Evolutionary conservation across 2,797 vertebrate species (phyloP).

Genomic region (Mormyrops boulengeri): DNA sequence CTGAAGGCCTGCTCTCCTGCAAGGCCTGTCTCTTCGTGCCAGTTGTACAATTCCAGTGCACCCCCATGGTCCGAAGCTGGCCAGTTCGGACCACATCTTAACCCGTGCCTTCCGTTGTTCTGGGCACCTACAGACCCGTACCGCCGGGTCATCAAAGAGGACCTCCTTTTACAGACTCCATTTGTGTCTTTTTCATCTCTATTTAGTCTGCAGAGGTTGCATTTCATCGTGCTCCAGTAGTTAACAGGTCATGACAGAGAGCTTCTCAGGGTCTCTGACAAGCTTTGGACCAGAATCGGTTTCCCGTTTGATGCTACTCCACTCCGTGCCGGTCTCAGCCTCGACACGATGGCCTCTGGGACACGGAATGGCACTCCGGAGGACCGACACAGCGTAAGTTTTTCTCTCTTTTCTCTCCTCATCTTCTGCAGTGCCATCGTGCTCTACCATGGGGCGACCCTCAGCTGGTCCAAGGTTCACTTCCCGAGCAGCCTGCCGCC

Average conservation of each 20-base stretch:
- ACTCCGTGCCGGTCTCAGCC: neutral
- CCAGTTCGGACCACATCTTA: slow-evolving; percentile 45
- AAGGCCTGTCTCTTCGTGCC: neutral
- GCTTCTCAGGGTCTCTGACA: neutral
- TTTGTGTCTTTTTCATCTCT: neutral
- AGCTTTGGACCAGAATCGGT: neutral
- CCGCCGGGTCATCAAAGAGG: neutral
- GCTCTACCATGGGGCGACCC: neutral
- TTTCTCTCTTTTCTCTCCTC: neutral
- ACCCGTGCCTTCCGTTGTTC: neutral
- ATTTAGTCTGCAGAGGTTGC: neutral
- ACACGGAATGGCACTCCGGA: neutral
- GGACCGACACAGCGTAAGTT: neutral
- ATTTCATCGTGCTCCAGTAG: slow-evolving; percentile 1
- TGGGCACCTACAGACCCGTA: neutral
- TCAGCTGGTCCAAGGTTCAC: neutral
- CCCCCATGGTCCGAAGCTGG: slow-evolving; percentile 34
- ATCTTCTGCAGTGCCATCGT: neutral
- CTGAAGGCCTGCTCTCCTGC: slow-evolving; percentile 29
- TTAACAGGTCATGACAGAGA: neutral
- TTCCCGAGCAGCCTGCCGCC: neutral
- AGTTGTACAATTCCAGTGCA: slow-evolving; percentile 32
- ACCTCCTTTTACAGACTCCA: neutral
- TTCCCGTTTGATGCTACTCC: neutral
- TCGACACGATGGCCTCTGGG: neutral